These are phyloP conservation scores for Dasypogon diadema DNA, from an alignment of 2,888 invertebrate genomes.

Conservation along the genomic window DNA sequence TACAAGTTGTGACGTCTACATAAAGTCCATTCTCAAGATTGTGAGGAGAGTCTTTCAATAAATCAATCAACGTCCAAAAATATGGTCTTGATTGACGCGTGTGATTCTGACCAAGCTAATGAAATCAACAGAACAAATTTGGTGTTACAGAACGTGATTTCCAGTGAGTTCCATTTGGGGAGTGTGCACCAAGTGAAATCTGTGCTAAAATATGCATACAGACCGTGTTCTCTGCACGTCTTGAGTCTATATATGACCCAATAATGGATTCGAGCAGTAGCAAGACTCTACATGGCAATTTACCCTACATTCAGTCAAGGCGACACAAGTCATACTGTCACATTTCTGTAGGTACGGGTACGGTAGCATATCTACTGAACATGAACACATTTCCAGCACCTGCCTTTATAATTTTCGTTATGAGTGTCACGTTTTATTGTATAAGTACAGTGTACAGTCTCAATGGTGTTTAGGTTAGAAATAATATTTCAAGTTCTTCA, in stretches of 20 bases:
- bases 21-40: too few species aligned
- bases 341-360: not conserved
- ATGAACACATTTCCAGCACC: constrained; percentile 20
- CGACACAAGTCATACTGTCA: constrained; percentile 8
- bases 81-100: constrained; percentile 18
- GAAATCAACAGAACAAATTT: constrained; percentile 43
- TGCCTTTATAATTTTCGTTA: constrained; percentile 25
- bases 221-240: constrained; percentile 27
- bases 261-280: constrained; percentile 30
- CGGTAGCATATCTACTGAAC: constrained; percentile 5
- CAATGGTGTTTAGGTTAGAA: not conserved
- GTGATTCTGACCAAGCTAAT: constrained; percentile 32
- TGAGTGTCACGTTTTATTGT: constrained; percentile 25
- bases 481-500: constrained; percentile 29
- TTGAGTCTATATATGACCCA: constrained; percentile 25
- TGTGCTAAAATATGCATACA: constrained; percentile 33
- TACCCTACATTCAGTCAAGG: constrained; percentile 40
- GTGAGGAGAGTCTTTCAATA: too few species aligned
- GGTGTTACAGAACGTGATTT: constrained; percentile 34
- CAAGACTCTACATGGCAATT: constrained; percentile 27
- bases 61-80: constrained; percentile 37
- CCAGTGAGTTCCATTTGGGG: constrained; percentile 30
- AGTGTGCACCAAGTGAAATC: constrained; percentile 28
- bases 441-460: not conserved
- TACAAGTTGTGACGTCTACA: too few species aligned